Base-by-base conservation (phyloP, 2,888 invertebrate genomes). In the Yponomeuta sedellus region DNA sequence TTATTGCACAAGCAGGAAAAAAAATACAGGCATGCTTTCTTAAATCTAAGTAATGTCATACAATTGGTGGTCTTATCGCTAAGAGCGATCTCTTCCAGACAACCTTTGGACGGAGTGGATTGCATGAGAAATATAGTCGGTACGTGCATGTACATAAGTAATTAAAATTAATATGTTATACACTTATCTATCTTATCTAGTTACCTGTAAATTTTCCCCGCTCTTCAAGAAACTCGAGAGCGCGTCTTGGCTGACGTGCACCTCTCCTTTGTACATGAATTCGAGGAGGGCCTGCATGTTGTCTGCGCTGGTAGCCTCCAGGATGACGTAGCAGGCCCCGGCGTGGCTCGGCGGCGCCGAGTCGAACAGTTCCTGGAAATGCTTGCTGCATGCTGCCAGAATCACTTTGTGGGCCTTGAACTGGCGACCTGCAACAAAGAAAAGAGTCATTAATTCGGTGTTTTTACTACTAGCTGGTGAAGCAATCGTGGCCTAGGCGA, bases 251-350 rank as follows among this genome's bases (percentile, higher is more conserved):
- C 97, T 97, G 78, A 97, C 97, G 85, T 97, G 97, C 75, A 97
- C 97, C 88, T 97, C 97, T 68, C 97, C 97, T 85, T 97, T 97
- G 92, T 97, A 97, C 97, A 97, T 97, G 87, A 97, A 97, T 88
- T 97, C 97, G 72, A 97, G 93, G 72, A 97, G 93, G 62, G 97
- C 97, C 72, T 96, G 95, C 96, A 97, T 97, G 86, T 97, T 97
- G 81, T 96, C 95, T 68, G 97, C 96, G 73, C 96, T 94, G 74
- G 97, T 97, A 72, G 97, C 97, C 86, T 97, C 97, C 84, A 97
- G 92, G 81, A 97, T 97, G 79, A 97, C 96, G 79, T 97, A 95
- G 80, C 97, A 94, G 71, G 94, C 93, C 73, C 94, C 94, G 70
- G 95, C 95, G 83, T 95, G 95, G 78, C 95, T 94, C 65, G 94